A percentile compares a stretch with the other conserved stretches of the same genome.
These are phyloP conservation scores for Siniperca chuatsi DNA, from an alignment of 2,113 vertebrate species.

Conservation along the genomic window DNA sequence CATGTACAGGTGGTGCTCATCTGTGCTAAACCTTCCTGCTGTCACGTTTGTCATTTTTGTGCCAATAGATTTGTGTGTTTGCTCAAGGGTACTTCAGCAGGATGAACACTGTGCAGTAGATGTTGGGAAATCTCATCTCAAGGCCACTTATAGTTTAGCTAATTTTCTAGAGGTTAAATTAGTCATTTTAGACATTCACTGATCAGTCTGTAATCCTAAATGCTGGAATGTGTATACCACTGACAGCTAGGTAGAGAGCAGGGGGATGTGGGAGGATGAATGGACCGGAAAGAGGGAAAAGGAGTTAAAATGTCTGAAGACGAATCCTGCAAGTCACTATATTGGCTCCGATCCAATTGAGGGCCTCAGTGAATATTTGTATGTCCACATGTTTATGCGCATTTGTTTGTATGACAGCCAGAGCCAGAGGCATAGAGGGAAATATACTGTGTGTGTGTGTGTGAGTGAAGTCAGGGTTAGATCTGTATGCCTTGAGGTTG, in stretches of 20 bases:
- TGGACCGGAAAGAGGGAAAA: slow-evolving; percentile 39
- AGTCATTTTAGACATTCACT: background rate
- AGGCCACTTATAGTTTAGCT: background rate
- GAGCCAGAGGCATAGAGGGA: background rate
- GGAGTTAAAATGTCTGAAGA: slow-evolving; percentile 45
- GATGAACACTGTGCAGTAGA: background rate
- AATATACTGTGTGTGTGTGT: slow-evolving; percentile 1
- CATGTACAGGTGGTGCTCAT: background rate
- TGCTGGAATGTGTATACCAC: background rate
- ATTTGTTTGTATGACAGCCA: slow-evolving; percentile 11
- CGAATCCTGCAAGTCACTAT: slow-evolving; percentile 57
- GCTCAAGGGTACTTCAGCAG: background rate
- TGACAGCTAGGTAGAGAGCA: slow-evolving; percentile 21
- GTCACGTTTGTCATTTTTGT: background rate
- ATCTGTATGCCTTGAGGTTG: slow-evolving; percentile 23
- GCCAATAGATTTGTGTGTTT: background rate
- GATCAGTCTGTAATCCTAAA: background rate
- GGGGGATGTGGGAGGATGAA: slow-evolving; percentile 29
- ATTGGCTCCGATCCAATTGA: slow-evolving; percentile 11
- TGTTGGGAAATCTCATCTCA: background rate
- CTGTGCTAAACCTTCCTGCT: background rate
- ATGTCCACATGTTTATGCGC: background rate
- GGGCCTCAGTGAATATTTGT: slow-evolving; percentile 9
- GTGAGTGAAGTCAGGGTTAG: slow-evolving; percentile 18
- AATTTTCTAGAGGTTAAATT: background rate